phyloP scores from a whole-genome alignment of 2,888 invertebrate genomes.

The Nasonia oneida region DNA sequence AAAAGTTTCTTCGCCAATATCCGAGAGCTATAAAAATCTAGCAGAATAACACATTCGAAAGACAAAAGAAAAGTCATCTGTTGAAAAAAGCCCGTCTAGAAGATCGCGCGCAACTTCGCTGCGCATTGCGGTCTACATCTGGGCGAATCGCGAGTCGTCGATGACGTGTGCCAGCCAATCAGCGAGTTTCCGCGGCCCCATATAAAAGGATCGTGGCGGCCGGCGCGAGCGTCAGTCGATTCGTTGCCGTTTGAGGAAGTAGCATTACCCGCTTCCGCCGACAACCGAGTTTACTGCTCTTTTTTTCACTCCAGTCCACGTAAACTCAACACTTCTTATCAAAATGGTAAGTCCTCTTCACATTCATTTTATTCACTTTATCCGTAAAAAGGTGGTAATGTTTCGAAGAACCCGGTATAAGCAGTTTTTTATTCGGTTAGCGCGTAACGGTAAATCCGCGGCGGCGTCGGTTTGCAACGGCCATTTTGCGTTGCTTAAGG shows the following conservation, averaged over 20 bases:
- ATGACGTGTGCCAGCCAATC: conserved; percentile 44
- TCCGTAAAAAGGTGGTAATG: neutral
- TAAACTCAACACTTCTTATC: conserved; percentile 46
- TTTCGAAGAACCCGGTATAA: neutral
- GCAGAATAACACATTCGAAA: neutral
- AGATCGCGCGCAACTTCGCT: conserved; percentile 19
- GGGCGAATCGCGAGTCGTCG: conserved; percentile 23
- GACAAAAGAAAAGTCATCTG: conserved; percentile 9
- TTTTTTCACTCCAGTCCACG: conserved; percentile 16
- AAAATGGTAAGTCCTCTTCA: conserved; percentile 58
- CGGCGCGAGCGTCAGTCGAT: conserved; percentile 53
- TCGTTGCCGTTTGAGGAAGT: conserved; percentile 63
- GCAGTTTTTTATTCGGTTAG: neutral
- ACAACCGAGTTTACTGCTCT: conserved; percentile 62
- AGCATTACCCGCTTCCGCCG: conserved; percentile 64
- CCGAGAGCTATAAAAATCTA: neutral
- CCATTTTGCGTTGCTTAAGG: conserved; percentile 34
- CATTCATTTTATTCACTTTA: neutral
- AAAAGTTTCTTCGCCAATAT: neutral
- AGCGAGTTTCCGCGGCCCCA: neutral
- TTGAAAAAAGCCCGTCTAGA: neutral
- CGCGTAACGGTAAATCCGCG: conserved; percentile 29
- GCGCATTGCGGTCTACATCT: conserved; percentile 57
- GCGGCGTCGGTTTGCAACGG: conserved; percentile 6
- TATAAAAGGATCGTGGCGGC: conserved; percentile 45